Evolutionary conservation across 2,797 vertebrate species (phyloP).

Genomic region (Bucorvus abyssinicus): DNA sequence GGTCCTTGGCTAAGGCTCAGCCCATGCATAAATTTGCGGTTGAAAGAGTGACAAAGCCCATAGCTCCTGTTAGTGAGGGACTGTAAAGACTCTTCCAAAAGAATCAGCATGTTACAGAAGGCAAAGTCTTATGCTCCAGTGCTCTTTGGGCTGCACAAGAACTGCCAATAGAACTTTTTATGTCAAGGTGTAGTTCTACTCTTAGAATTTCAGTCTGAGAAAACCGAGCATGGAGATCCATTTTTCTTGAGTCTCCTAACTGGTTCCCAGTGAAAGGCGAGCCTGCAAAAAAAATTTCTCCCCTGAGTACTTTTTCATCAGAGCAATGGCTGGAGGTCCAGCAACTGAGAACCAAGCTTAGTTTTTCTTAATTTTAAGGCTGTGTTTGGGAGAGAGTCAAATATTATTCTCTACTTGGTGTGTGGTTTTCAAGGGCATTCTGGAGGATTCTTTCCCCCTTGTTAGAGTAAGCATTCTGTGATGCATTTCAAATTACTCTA

Average conservation of each 20-base stretch:
- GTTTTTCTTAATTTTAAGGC: neutral
- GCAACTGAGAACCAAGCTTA: neutral
- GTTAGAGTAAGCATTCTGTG: neutral
- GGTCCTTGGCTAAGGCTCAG: neutral
- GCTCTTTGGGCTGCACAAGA: neutral
- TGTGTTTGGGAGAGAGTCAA: neutral
- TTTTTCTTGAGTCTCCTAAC: neutral
- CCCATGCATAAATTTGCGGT: neutral
- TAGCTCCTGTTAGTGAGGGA: neutral
- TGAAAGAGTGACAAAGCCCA: neutral
- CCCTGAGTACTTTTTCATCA: neutral
- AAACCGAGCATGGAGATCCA: neutral
- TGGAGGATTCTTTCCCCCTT: neutral
- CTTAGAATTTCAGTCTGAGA: neutral
- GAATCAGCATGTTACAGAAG: neutral
- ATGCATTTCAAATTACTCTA: neutral
- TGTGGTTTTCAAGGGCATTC: neutral
- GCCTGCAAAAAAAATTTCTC: neutral
- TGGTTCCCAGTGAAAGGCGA: neutral
- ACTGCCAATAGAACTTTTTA: neutral
- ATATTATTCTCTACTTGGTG: neutral
- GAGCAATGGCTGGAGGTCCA: neutral
- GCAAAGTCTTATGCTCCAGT: neutral
- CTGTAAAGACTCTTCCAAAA: neutral
- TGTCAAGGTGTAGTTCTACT: neutral